These are phyloP conservation scores for Anguilla anguilla DNA, from an alignment of 2,797 vertebrate species.

Conservation along the genomic window DNA sequence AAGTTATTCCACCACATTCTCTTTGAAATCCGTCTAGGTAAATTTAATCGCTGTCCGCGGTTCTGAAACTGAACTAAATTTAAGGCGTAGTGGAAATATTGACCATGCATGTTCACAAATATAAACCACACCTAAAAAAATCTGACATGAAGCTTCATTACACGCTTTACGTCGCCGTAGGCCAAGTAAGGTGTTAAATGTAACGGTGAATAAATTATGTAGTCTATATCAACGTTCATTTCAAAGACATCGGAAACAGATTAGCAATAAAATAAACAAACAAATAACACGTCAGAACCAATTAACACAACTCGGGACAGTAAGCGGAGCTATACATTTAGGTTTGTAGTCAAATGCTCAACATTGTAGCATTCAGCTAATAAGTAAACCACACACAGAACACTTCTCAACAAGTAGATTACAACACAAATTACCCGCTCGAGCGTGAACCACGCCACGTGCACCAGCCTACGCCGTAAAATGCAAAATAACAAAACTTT, in stretches of 20 bases:
- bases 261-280: not conserved
- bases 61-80: conserved; percentile 20
- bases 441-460: conserved; percentile 21
- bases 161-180: not conserved
- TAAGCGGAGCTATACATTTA: too few species aligned
- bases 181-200: not conserved
- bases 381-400: not conserved
- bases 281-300: not conserved
- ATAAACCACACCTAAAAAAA: not conserved
- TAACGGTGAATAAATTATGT: not conserved
- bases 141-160: not conserved
- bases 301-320: not conserved
- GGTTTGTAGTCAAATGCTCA: too few species aligned
- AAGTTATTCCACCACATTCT: not conserved
- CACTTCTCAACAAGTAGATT: not conserved
- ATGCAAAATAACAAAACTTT: not conserved
- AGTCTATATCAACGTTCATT: not conserved
- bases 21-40: not conserved
- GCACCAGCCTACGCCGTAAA: conserved; percentile 13
- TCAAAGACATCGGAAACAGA: not conserved
- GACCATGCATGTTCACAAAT: not conserved
- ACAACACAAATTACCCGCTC: not conserved
- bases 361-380: too few species aligned
- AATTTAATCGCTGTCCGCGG: conserved; percentile 16
- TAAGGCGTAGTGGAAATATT: not conserved